Conservation (phyloP, 2,888 invertebrate genomes). For the Amiota mariae region DNA sequence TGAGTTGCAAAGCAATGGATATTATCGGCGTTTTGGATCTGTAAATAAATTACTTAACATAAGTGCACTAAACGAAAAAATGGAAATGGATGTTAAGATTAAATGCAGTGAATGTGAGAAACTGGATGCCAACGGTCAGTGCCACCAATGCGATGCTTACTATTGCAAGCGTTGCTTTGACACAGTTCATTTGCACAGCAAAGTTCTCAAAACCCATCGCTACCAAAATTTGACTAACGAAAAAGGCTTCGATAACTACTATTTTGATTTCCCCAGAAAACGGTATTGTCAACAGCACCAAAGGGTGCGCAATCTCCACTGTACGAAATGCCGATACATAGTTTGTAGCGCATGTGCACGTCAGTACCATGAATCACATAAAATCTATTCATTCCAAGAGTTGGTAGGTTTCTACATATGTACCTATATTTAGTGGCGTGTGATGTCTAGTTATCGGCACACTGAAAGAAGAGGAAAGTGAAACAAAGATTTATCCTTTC, state of each 20-base stretch:
- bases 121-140: conserved; percentile 53
- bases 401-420: conserved; percentile 9
- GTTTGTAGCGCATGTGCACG: conserved; percentile 54
- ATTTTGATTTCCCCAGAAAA: conserved; percentile 45
- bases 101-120: conserved; percentile 67
- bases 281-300: conserved; percentile 52
- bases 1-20: conserved; percentile 48
- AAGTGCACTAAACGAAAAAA: background rate
- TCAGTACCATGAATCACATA: conserved; percentile 53
- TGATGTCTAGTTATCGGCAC: no score
- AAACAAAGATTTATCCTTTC: no score
- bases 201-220: conserved; percentile 62
- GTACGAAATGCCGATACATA: conserved; percentile 50
- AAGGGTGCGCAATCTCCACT: conserved; percentile 48
- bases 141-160: conserved; percentile 64
- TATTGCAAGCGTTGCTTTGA: conserved; percentile 67
- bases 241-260: background rate
- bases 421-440: no score
- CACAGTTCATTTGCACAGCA: conserved; percentile 62
- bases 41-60: conserved; percentile 43
- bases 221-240: conserved; percentile 32
- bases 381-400: background rate
- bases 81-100: conserved; percentile 28
- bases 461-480: no score
- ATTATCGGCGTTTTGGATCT: conserved; percentile 46